Base-by-base conservation (phyloP, 64 coral and sea anemone species). In the Orbicella faveolata region DNA sequence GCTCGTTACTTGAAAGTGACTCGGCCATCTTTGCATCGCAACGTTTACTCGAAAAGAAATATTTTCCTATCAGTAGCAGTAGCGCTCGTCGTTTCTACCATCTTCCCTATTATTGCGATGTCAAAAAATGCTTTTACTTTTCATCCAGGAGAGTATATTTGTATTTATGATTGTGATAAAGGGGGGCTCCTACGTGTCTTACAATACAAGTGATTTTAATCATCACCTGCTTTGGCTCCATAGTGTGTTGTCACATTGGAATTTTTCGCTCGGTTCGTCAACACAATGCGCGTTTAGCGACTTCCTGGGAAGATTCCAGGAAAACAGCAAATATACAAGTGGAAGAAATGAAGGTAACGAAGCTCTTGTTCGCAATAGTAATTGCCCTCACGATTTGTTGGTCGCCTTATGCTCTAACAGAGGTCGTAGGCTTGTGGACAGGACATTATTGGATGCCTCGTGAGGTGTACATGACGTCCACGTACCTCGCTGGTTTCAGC, bases 311-410 rank as follows among this genome's bases (percentile, higher is more conserved):
- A 33, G 25, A 35, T 12, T 15, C 23, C 4, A 61, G 35, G 52
- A 90, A 35, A 63, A 67, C 33, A 2, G 23, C 20, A 11, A 83
- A 55, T 2, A 36, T 44, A 25, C 39, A 53, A 21, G 89, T 90
- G 19, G 90, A 91, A 30, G 90, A 91, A 21, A 36, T 77, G 20
- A 91, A 86, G 17, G 8, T 91, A 18, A 91, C 80, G 25, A 91
- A 76, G 53, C 37, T 75, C 9, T 63, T 91, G 2, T 52, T 84
- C 35, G 73, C 73, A 13, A 91, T 77, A 48, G 80, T 91, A 19
- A 9, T 91, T 8, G 89, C 80, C 23, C 84, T 84, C 33, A 12
- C 63, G 9, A 14, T 70, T 1, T 91, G 89, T 33, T 91, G 79
- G 68, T 36, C 75, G 23, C 80, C 89, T 3, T 18, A 84, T 37